Evolutionary conservation across 2,113 vertebrate species (phyloP).

Genomic region (Arvicanthis niloticus): DNA sequence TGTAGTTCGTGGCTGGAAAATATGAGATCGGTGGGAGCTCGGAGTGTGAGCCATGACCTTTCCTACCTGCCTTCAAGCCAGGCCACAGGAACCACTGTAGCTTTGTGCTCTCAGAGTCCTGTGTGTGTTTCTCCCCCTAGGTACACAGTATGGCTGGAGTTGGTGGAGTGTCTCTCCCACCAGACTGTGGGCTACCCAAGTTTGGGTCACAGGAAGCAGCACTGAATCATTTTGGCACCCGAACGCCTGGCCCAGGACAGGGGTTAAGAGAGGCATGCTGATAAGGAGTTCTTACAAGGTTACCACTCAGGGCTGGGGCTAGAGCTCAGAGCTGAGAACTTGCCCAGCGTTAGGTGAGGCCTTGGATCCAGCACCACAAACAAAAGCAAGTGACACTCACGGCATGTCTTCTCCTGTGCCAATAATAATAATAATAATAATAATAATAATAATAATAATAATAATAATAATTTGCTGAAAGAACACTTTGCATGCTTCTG

Average conservation of each 20-base stretch:
- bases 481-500: conserved; percentile 31
- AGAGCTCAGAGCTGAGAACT: not conserved
- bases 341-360: not conserved
- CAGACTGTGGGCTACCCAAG: conserved; percentile 2
- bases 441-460: no score
- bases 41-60: conserved; percentile 38
- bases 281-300: not conserved
- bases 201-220: not conserved
- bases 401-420: not conserved
- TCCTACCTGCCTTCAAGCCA: conserved; percentile 34
- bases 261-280: not conserved
- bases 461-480: not conserved
- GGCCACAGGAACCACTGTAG: not conserved
- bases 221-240: conserved; percentile 28
- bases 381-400: not conserved
- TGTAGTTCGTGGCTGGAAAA: conserved; percentile 68
- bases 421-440: not conserved
- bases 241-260: not conserved
- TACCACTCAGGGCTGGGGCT: not conserved
- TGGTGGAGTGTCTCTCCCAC: conserved; percentile 6
- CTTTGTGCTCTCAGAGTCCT: not conserved
- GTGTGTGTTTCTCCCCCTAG: not conserved
- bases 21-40: conserved; percentile 49
- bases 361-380: not conserved
- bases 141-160: not conserved